These are phyloP conservation scores for Venturia canescens DNA, from an alignment of 1,140 invertebrate genomes.

Conservation along the genomic window DNA sequence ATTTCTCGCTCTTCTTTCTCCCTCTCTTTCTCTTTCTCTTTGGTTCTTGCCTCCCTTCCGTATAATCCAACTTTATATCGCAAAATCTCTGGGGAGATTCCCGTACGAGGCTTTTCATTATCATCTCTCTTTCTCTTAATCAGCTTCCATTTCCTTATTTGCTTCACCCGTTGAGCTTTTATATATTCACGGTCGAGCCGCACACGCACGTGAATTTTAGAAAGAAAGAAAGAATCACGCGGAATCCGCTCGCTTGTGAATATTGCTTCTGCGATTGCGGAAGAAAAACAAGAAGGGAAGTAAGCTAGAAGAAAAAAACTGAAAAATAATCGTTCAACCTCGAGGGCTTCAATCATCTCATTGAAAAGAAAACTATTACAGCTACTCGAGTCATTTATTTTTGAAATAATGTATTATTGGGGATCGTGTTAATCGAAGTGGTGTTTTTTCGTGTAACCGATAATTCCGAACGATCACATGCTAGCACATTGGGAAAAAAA, in stretches of 20 bases:
- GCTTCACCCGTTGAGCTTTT: neutral
- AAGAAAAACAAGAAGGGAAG: too few relatives aligned
- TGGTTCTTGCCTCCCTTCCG: neutral
- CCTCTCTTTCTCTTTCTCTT: conserved; percentile 38
- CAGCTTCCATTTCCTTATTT: neutral
- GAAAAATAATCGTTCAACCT: too few relatives aligned
- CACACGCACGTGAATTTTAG: neutral
- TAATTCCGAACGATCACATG: too few relatives aligned
- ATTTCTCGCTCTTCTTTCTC: conserved; percentile 34
- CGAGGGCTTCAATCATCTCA: too few relatives aligned
- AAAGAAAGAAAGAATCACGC: neutral
- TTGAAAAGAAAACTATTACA: too few relatives aligned
- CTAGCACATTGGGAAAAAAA: too few relatives aligned
- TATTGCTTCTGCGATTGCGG: too few relatives aligned
- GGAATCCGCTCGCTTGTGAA: neutral
- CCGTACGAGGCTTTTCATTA: conserved; percentile 35
- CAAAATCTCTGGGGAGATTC: conserved; percentile 34
- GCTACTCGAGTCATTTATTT: neutral
- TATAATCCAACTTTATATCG: conserved; percentile 11
- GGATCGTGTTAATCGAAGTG: neutral
- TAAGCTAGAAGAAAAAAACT: too few relatives aligned
- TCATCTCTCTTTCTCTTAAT: conserved; percentile 33
- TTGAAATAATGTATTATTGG: neutral
- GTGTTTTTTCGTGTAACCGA: too few relatives aligned
- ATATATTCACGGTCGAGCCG: neutral